Base-by-base conservation (phyloP, 2,888 invertebrate species). In the Ischnura elegans region DNA sequence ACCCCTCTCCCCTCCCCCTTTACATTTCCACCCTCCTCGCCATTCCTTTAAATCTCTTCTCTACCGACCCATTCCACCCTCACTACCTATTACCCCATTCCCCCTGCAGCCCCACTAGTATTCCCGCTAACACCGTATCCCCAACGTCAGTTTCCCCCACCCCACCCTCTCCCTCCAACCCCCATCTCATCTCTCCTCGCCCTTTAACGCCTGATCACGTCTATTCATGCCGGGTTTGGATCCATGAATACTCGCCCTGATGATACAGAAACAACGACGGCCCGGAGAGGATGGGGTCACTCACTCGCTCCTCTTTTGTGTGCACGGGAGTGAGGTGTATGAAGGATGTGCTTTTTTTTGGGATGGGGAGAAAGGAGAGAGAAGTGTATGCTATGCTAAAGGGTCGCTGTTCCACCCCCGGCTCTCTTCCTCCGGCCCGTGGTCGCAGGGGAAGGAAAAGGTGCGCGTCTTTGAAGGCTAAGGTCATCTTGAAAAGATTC, bases 221-320 rank as follows among this genome's bases (percentile, higher is more conserved):
- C 90, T 90, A 90, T 90, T 90, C 90, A 90, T 90, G 43, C 43
- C 43, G 90, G 61, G 90, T 90, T 90, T 90, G 90, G 90, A 90
- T 90, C 90, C 90, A 90, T 90, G 90, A 90, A 90, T 90, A 90
- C 90, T 90, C 90, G 61, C 61, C 43, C 90, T 90, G 90, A 90
- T 90, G 90, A 90, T 90, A 76, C 76, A 90, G 90, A 90, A 90
- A 90, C 90, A 90, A 90, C 90, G 90, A 55, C 55, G 87, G 47
- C 51, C 55, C 21, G 76, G 25, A 10, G 66, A 76, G 21, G 76
- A 25, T 21, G 21, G 25, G 25, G 25, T 76, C 76, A 36, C 76
- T 36, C 76, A 76, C 76, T 36, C 76, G 10, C 76, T 76, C 13
- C 3, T 8, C 61, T 19, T 13, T 3, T 3, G 21, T n/a, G n/a